These are phyloP conservation scores for Varecia variegata DNA, from an alignment of 2,797 vertebrate genomes.

Conservation along the genomic window DNA sequence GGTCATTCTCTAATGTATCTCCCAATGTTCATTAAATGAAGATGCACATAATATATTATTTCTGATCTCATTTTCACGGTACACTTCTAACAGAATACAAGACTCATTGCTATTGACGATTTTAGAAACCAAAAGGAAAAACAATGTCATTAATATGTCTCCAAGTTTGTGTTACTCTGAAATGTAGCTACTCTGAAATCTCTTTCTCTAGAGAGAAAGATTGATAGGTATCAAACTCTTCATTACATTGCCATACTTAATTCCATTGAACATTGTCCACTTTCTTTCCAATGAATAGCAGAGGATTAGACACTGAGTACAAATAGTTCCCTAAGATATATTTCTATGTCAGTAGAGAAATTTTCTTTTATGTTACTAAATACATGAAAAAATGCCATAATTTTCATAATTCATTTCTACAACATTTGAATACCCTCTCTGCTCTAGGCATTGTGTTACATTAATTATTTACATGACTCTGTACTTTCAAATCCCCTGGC, in stretches of 20 bases:
- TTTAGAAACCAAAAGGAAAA: neutral
- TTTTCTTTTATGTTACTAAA: neutral
- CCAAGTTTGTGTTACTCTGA: neutral
- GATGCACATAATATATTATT: neutral
- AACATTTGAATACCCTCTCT: neutral
- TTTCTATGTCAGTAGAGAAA: neutral
- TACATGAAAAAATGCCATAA: neutral
- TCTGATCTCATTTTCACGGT: neutral
- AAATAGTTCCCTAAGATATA: neutral
- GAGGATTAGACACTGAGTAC: neutral
- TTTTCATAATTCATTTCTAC: neutral
- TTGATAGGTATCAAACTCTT: neutral
- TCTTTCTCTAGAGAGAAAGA: neutral
- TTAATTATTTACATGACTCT: constrained; percentile 36
- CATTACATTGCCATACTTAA: neutral
- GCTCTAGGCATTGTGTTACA: neutral
- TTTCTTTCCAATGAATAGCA: neutral
- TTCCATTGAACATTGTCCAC: neutral
- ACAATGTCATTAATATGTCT: neutral
- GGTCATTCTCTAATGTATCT: neutral
- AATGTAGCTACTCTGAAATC: neutral
- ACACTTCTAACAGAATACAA: neutral
- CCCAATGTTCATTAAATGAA: neutral
- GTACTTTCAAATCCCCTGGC: neutral
- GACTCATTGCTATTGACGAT: neutral